Percentiles rank a stretch among this genome's conserved stretches.
Conservation (phyloP, 2,113 vertebrate genomes). For the Candoia aspera region DNA sequence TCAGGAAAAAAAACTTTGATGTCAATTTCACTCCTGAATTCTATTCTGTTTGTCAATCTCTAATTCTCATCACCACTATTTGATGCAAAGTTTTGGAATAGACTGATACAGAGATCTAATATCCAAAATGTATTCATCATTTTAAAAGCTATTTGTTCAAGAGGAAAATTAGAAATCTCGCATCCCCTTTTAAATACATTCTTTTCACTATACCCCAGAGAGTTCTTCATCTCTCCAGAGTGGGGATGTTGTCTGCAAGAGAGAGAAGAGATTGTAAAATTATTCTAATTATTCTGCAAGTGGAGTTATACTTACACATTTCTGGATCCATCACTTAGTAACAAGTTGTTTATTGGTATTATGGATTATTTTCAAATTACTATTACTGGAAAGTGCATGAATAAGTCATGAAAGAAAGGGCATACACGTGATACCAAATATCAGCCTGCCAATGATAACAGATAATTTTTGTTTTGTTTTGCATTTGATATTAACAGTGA, state of each 20-base stretch:
- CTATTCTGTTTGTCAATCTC: not conserved
- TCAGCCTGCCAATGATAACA: not conserved
- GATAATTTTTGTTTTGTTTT: not conserved
- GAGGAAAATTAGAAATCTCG: not conserved
- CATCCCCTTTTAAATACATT: not conserved
- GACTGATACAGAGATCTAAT: not conserved
- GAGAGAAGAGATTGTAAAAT: not conserved
- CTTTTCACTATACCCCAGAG: not conserved
- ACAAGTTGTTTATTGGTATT: not conserved
- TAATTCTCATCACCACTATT: not conserved
- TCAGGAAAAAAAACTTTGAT: not conserved
- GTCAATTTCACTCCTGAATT: not conserved
- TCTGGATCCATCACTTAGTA: not conserved
- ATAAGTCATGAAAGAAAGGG: not conserved
- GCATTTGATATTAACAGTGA: not conserved
- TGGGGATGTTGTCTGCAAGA: not conserved
- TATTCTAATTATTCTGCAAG: not conserved
- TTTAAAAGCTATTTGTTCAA: not conserved
- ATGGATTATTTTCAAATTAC: not conserved
- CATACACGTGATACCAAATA: not conserved
- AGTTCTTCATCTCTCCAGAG: not conserved
- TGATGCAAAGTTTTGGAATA: not conserved
- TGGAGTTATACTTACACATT: not conserved
- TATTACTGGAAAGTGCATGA: not conserved
- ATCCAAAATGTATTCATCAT: not conserved